phyloP scores from a whole-genome alignment of 1,140 invertebrate species.

The Aphidius ervi region DNA sequence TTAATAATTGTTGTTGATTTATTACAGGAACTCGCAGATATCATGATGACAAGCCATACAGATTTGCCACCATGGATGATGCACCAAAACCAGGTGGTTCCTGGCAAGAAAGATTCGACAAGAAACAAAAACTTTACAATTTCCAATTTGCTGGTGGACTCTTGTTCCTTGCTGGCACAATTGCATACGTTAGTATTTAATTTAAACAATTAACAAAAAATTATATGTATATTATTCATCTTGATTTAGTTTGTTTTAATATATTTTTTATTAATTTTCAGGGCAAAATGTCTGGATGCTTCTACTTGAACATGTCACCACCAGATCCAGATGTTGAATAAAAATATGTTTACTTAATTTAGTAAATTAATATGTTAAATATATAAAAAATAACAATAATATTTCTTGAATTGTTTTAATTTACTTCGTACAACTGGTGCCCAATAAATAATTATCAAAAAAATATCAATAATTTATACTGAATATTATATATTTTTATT shows the following conservation, averaged over 20 bases:
- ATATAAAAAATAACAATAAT: too few relatives aligned
- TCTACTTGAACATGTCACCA: too few relatives aligned
- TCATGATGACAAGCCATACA: conserved; percentile 37
- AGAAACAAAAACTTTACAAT: conserved; percentile 66
- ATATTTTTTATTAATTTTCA: too few relatives aligned
- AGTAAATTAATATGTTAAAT: too few relatives aligned
- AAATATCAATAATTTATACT: too few relatives aligned
- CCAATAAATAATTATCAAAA: too few relatives aligned
- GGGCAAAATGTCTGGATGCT: too few relatives aligned
- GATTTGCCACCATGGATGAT: conserved; percentile 63
- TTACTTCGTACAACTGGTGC: too few relatives aligned
- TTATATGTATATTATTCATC: neutral
- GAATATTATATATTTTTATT: too few relatives aligned
- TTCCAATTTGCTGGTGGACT: conserved; percentile 61
- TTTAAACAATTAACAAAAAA: neutral
- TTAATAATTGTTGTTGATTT: conserved; percentile 4
- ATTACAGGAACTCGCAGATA: conserved; percentile 29
- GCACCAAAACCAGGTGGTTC: conserved; percentile 67
- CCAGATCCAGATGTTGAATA: too few relatives aligned
- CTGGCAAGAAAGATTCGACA: conserved; percentile 66
- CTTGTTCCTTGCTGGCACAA: conserved; percentile 53
- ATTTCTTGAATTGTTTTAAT: too few relatives aligned
- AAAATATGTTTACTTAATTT: too few relatives aligned
- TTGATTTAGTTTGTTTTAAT: neutral
- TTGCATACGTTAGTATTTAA: conserved; percentile 57